Evolutionary conservation across 1,140 invertebrate species (phyloP).

Genomic region (Eciton burchellii): DNA sequence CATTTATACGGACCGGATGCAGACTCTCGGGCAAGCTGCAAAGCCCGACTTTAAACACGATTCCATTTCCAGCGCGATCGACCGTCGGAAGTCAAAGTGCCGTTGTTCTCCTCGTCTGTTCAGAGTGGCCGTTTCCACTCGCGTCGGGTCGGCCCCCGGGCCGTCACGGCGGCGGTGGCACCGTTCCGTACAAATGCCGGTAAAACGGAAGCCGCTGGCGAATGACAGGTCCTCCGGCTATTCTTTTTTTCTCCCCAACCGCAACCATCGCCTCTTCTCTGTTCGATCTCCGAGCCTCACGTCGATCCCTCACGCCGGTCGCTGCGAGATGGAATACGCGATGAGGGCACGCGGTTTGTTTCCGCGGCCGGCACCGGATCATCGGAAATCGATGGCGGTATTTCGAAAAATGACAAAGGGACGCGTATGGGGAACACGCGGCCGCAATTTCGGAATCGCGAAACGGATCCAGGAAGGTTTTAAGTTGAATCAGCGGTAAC

Average conservation of each 20-base stretch:
- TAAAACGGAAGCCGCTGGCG: conserved; percentile 57
- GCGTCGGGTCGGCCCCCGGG: neutral
- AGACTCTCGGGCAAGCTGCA: neutral
- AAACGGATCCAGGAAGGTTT: conserved; percentile 3
- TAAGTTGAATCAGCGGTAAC: neutral
- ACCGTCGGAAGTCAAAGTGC: conserved; percentile 26
- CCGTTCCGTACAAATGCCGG: conserved; percentile 29
- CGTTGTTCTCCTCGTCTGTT: conserved; percentile 25
- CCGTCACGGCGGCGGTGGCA: conserved; percentile 25
- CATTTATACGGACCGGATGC: neutral
- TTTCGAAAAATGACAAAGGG: conserved; percentile 67
- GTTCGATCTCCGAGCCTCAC: conserved; percentile 42
- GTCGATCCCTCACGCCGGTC: conserved; percentile 68
- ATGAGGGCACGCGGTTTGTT: conserved; percentile 64
- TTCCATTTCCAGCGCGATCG: conserved; percentile 20
- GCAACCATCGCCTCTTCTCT: conserved; percentile 7
- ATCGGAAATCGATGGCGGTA: conserved; percentile 73
- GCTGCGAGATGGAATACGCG: conserved; percentile 75
- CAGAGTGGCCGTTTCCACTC: conserved; percentile 40
- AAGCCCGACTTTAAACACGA: conserved; percentile 26
- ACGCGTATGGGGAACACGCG: conserved; percentile 12
- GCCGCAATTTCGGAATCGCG: neutral
- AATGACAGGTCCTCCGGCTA: conserved; percentile 36
- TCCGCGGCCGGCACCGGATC: conserved; percentile 49
- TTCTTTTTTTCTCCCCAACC: conserved; percentile 42